Conservation (phyloP, 2,888 invertebrate species). For the Amiota mariae region DNA sequence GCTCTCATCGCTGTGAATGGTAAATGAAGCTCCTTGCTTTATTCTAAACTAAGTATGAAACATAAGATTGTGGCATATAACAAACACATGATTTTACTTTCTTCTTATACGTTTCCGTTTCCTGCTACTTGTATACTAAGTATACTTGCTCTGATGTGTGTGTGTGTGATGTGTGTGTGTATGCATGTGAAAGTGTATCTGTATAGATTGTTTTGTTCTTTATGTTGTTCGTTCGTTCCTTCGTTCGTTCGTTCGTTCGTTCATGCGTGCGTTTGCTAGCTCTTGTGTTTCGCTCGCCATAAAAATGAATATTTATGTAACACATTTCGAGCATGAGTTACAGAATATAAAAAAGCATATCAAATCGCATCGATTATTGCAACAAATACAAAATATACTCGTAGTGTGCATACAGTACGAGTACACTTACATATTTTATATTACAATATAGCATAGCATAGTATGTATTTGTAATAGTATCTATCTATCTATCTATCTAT, state of each 20-base stretch:
- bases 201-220: neutral
- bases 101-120: conserved; percentile 24
- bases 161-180: neutral
- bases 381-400: conserved; percentile 12
- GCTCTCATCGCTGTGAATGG: conserved; percentile 4
- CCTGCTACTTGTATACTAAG: conserved; percentile 14
- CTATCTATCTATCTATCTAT: neutral
- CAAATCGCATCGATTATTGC: conserved; percentile 66
- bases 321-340: conserved; percentile 50
- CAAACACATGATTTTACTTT: conserved; percentile 33
- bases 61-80: neutral
- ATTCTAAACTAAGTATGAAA: no score
- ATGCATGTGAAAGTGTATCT: neutral
- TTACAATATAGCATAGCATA: no score
- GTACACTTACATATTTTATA: neutral
- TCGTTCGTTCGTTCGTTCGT: neutral
- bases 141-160: neutral
- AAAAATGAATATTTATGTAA: conserved; percentile 66
- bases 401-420: conserved; percentile 15
- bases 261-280: neutral
- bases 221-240: neutral
- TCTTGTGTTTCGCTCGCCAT: conserved; percentile 38
- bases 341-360: conserved; percentile 41
- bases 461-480: neutral
- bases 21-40: no score